Evolutionary conservation across 2,797 vertebrate genomes (phyloP), one percentile per base, ranked within the genome.

Genomic region (Spinibarbus caldwelli): DNA sequence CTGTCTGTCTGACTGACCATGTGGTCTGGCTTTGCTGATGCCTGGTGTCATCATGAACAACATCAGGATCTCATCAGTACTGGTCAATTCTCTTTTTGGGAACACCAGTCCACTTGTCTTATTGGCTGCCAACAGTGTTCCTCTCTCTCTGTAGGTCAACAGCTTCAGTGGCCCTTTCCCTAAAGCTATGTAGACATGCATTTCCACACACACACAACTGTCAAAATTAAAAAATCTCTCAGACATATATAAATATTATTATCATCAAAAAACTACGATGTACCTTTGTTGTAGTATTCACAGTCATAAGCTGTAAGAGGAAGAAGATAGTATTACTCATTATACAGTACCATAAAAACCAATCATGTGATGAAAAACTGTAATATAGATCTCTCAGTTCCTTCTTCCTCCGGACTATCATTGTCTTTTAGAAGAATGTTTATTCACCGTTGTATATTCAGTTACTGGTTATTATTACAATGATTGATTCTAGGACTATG

Each of bases 241-340:
- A 57, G 49, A 57, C 73, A 77, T n/a, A 12, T 21, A n/a, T 0
- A 3, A 80, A 45, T 49, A 36, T 67, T 31, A 34, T 47, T 5
- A 38, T 49, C 7, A 43, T n/a, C n/a, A 41, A 79, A 31, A 49
- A 41, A 29, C 31, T 49, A 49, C 91, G 12, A 68, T 49, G 81
- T 95, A 99, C 98, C 98, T 98, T 98, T 99, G 92, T 98, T 99
- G 94, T 97, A 98, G 95, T 96, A 99, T 94, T 99, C 98, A 95
- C 98, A 99, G 71, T 99, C 98, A 52, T 97, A 97, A 0, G 98
- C 98, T 99, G 94, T 90, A 95, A 92, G 89, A 85, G 92, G 10
- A 92, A 90, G 86, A 91, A 54, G 84, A 68, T 23, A 77, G 4
- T n/a, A 38, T 81, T 57, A 79, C 26, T 75, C 1, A 83, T 68